These are phyloP conservation scores for Amphiduros pacificus DNA, from an alignment of 2,888 invertebrate genomes.

Conservation along the genomic window DNA sequence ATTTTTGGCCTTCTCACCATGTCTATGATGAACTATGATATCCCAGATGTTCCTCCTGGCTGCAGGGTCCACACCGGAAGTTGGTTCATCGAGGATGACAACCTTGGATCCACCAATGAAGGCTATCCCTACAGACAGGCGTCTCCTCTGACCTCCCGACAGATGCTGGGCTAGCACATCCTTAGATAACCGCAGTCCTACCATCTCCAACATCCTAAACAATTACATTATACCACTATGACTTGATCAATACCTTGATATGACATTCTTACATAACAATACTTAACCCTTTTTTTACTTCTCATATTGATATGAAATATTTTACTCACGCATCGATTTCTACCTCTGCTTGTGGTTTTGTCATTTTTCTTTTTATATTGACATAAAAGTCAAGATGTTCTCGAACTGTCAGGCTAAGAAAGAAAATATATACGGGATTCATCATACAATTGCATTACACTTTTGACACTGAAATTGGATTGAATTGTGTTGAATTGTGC, in stretches of 20 bases:
- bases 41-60: constrained; percentile 61
- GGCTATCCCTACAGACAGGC: constrained; percentile 60
- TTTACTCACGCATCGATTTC: constrained; percentile 43
- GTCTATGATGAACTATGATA: constrained; percentile 52
- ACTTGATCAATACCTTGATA: constrained; percentile 39
- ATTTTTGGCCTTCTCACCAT: constrained; percentile 30
- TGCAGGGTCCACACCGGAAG: constrained; percentile 59
- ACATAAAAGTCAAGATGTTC: constrained; percentile 60
- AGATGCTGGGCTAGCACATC: constrained; percentile 36
- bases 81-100: constrained; percentile 60
- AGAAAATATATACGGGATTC: not conserved
- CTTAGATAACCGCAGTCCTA: constrained; percentile 49
- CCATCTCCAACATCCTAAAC: constrained; percentile 48
- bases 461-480: too few species aligned
- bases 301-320: too few species aligned
- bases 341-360: constrained; percentile 18
- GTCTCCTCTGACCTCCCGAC: constrained; percentile 60
- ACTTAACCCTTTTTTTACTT: too few species aligned
- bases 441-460: not conserved
- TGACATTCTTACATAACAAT: too few species aligned
- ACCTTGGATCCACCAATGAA: constrained; percentile 59
- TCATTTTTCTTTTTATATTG: constrained; percentile 46
- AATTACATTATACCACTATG: constrained; percentile 36
- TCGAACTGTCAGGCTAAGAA: constrained; percentile 56
- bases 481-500: too few species aligned